These are phyloP conservation scores for Lordiphosa collinella DNA, from an alignment of 1,140 invertebrate genomes.

Conservation along the genomic window DNA sequence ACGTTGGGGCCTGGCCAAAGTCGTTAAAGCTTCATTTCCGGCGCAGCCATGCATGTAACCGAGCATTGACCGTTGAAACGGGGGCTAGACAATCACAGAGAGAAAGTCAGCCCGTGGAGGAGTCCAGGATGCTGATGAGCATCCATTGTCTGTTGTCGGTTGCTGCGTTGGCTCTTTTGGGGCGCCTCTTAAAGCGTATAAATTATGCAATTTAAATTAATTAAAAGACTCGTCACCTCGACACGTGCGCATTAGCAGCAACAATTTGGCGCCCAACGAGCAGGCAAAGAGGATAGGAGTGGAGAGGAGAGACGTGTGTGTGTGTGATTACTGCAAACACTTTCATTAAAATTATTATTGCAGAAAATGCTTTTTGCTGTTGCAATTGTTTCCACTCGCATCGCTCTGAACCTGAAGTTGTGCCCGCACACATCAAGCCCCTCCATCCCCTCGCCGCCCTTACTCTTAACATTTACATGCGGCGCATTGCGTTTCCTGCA, in stretches of 20 bases:
- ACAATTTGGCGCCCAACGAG: constrained; percentile 21
- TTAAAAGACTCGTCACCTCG: constrained; percentile 60
- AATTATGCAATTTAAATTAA: constrained; percentile 68
- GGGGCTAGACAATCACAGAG: constrained; percentile 19
- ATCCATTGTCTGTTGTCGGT: constrained; percentile 41
- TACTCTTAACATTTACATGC: constrained; percentile 47
- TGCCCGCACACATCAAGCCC: constrained; percentile 27
- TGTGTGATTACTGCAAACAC: constrained; percentile 70
- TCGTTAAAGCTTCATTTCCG: constrained; percentile 73
- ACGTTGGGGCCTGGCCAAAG: constrained; percentile 46
- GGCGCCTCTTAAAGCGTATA: constrained; percentile 42
- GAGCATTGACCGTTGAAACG: constrained; percentile 45
- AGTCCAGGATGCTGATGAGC: constrained; percentile 43
- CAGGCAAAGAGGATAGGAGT: not conserved
- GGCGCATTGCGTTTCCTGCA: constrained; percentile 35
- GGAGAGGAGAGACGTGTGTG: not conserved
- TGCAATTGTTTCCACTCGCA: constrained; percentile 63
- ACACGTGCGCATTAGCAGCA: constrained; percentile 49
- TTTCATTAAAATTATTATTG: constrained; percentile 78
- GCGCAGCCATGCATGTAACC: constrained; percentile 59
- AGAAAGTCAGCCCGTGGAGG: not conserved
- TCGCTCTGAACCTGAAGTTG: constrained; percentile 52
- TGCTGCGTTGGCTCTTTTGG: constrained; percentile 19
- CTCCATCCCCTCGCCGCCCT: not conserved
- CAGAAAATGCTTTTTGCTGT: constrained; percentile 72